A percentile compares a stretch with the other conserved stretches of the same genome.
These are phyloP conservation scores for Eugnorisma glareosa DNA, from an alignment of 2,888 invertebrate genomes.

Conservation along the genomic window DNA sequence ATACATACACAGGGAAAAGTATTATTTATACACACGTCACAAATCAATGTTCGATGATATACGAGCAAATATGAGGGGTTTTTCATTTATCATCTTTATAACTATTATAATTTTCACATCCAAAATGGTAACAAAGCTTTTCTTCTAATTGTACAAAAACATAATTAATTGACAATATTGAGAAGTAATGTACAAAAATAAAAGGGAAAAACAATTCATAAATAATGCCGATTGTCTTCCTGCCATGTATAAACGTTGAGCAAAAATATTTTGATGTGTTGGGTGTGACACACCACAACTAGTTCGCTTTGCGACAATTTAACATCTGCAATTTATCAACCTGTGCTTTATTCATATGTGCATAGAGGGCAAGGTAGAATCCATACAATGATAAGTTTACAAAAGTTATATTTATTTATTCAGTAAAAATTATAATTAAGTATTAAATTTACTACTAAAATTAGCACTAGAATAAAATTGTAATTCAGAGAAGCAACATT, in stretches of 20 bases:
- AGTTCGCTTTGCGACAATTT: constrained; percentile 38
- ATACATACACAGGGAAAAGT: constrained; percentile 88
- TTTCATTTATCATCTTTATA: constrained; percentile 68
- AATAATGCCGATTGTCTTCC: constrained; percentile 39
- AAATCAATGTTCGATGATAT: constrained; percentile 83
- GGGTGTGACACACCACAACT: constrained; percentile 35
- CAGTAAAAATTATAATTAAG: constrained; percentile 83
- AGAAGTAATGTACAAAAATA: constrained; percentile 58
- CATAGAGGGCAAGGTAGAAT: constrained; percentile 77
- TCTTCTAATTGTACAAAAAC: constrained; percentile 59
- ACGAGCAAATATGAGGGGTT: constrained; percentile 72
- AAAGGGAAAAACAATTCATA: constrained; percentile 51
- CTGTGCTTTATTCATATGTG: constrained; percentile 68
- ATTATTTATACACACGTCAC: constrained; percentile 88
- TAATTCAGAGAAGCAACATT: constrained; percentile 73
- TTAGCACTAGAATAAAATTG: constrained; percentile 81
- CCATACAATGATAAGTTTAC: constrained; percentile 81
- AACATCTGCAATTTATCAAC: constrained; percentile 55
- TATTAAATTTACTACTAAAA: constrained; percentile 83
- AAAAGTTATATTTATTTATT: constrained; percentile 84
- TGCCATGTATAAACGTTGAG: constrained; percentile 56
- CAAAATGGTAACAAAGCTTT: constrained; percentile 68
- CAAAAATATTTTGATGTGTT: constrained; percentile 51
- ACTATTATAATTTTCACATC: constrained; percentile 67
- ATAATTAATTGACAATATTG: constrained; percentile 64